Conservation (phyloP, 2,113 vertebrate species). For the Thymallus thymallus region DNA sequence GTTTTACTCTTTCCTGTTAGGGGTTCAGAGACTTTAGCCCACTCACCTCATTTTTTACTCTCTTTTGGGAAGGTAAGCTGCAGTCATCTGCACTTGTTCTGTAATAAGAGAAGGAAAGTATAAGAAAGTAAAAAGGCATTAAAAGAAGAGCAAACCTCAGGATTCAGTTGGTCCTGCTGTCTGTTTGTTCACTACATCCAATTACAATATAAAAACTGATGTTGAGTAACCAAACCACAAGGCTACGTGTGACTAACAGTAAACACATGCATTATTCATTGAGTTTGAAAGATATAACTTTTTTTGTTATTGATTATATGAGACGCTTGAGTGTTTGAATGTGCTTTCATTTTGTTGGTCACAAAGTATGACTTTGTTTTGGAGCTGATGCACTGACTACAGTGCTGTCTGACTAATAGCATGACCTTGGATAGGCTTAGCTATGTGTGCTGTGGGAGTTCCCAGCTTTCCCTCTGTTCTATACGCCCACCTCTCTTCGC, state of each 20-base stretch:
- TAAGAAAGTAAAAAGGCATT: conserved; percentile 24
- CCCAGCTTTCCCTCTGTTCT: neutral
- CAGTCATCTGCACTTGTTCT: conserved; percentile 78
- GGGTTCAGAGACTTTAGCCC: neutral
- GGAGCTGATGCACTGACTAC: too few species aligned
- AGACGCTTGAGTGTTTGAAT: too few species aligned
- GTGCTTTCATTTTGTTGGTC: too few species aligned
- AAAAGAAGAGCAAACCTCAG: neutral
- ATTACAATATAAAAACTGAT: too few species aligned
- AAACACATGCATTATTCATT: neutral
- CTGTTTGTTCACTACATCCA: neutral
- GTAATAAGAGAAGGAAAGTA: conserved; percentile 16
- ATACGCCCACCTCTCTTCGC: too few species aligned
- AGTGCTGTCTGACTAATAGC: too few species aligned
- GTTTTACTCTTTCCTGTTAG: neutral
- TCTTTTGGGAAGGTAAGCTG: conserved; percentile 72
- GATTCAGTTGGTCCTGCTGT: neutral
- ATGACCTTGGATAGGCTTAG: too few species aligned
- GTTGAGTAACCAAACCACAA: too few species aligned
- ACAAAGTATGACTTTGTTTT: too few species aligned
- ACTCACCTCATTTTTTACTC: conserved; percentile 87
- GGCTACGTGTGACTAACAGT: too few species aligned
- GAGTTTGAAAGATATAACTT: neutral
- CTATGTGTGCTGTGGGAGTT: neutral
- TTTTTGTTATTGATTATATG: too few species aligned